These are phyloP conservation scores for Polydesmus complanatus DNA, from an alignment of 2,888 invertebrate species.

Conservation along the genomic window DNA sequence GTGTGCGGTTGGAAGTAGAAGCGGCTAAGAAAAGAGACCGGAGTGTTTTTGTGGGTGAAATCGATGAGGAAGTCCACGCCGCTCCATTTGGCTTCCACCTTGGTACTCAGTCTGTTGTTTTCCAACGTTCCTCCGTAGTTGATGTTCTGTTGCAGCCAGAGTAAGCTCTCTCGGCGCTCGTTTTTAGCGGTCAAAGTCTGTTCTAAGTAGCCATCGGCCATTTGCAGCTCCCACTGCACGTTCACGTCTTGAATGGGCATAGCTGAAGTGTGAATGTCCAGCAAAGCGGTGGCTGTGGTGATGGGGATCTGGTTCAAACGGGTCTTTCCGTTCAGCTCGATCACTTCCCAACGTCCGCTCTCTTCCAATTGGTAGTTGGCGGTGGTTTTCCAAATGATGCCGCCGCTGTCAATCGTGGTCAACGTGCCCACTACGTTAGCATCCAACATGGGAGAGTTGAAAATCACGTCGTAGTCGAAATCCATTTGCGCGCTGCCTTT, in stretches of 20 bases:
- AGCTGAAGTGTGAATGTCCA: conserved; percentile 14
- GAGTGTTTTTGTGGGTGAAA: background rate
- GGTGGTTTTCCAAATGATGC: conserved; percentile 3
- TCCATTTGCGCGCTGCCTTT: background rate
- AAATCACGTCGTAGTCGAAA: conserved; percentile 1
- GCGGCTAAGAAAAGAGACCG: background rate
- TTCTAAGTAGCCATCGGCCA: conserved; percentile 17
- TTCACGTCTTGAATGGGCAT: conserved; percentile 12
- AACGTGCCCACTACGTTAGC: conserved; percentile 1
- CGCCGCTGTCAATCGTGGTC: background rate
- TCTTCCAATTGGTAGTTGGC: conserved; percentile 9
- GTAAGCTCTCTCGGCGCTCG: background rate
- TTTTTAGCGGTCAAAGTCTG: conserved; percentile 11
- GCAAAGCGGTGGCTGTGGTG: conserved; percentile 7
- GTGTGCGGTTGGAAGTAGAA: background rate
- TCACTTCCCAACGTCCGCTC: background rate
- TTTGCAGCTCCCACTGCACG: conserved; percentile 11
- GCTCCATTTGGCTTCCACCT: background rate
- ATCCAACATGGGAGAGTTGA: conserved; percentile 14
- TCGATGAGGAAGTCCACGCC: background rate
- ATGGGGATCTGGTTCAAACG: conserved; percentile 10
- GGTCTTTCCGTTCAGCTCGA: conserved; percentile 14
- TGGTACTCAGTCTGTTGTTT: background rate
- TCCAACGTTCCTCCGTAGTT: background rate
- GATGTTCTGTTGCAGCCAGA: background rate